These are phyloP conservation scores for Notiomystis cincta DNA, from an alignment of 2,113 vertebrate genomes.

Conservation along the genomic window DNA sequence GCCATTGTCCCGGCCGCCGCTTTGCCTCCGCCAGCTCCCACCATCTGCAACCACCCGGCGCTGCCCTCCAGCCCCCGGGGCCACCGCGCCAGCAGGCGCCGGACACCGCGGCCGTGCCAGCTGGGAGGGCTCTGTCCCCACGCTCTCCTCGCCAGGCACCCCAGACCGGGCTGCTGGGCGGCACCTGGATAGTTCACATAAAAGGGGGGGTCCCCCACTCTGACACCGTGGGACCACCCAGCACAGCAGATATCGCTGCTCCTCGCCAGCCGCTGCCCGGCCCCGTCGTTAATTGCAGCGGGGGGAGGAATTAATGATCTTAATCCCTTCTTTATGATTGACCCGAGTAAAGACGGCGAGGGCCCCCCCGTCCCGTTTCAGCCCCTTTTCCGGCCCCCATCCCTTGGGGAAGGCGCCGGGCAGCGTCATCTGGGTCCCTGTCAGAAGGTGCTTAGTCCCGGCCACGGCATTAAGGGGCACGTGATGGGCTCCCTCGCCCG, in stretches of 20 bases:
- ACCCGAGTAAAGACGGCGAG: neutral
- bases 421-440: slow-evolving; percentile 51
- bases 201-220: neutral
- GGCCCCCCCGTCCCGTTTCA: neutral
- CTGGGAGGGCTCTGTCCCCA: neutral
- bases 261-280: neutral
- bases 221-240: neutral
- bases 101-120: neutral
- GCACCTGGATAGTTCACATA: neutral
- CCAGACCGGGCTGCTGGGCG: neutral
- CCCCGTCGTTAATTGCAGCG: neutral
- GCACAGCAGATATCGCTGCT: neutral
- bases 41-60: neutral
- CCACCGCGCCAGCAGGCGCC: neutral
- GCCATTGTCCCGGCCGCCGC: neutral
- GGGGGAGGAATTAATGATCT: slow-evolving; percentile 43
- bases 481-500: slow-evolving; percentile 29
- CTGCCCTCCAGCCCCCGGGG: neutral
- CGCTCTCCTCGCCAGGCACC: neutral
- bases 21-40: neutral
- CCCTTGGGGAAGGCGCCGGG: neutral
- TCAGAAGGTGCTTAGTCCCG: slow-evolving; percentile 55
- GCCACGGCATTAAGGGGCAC: slow-evolving; percentile 19
- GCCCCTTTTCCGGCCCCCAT: neutral
- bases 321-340: slow-evolving; percentile 58